Evolutionary conservation across 2,888 invertebrate genomes (phyloP).

Genomic region (Cyrtodaria siliqua): DNA sequence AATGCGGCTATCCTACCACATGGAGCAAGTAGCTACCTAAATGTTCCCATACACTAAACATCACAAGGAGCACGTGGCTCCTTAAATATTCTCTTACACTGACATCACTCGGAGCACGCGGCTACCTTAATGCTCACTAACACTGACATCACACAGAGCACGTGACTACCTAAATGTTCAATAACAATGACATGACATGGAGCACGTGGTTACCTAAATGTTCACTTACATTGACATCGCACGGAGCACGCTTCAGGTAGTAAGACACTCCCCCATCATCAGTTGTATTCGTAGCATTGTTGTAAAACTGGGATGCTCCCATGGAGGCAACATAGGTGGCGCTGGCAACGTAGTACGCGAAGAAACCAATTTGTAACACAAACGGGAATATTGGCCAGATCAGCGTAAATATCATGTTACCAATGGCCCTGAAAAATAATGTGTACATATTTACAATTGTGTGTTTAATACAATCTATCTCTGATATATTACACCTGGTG

Average conservation of each 20-base stretch:
- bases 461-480: no score
- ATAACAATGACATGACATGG: no score
- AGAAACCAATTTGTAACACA: constrained; percentile 92
- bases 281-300: constrained; percentile 73
- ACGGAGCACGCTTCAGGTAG: constrained; percentile 72
- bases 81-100: constrained; percentile 75
- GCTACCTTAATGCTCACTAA: no score
- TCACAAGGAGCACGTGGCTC: no score
- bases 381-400: constrained; percentile 97
- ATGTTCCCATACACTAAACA: no score
- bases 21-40: no score
- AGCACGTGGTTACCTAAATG: no score
- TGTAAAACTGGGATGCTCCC: constrained; percentile 75
- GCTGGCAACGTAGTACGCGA: constrained; percentile 91
- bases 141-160: no score
- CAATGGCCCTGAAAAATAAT: constrained; percentile 93
- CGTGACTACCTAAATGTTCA: no score
- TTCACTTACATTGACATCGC: constrained; percentile 72
- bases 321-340: constrained; percentile 87
- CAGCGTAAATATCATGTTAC: constrained; percentile 93
- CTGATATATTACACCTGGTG: no score
- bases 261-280: constrained; percentile 63
- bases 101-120: constrained; percentile 73
- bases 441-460: no score
- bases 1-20: no score